Base-by-base conservation (phyloP, 2,113 vertebrate species). In the Dipodomys stephensi region DNA sequence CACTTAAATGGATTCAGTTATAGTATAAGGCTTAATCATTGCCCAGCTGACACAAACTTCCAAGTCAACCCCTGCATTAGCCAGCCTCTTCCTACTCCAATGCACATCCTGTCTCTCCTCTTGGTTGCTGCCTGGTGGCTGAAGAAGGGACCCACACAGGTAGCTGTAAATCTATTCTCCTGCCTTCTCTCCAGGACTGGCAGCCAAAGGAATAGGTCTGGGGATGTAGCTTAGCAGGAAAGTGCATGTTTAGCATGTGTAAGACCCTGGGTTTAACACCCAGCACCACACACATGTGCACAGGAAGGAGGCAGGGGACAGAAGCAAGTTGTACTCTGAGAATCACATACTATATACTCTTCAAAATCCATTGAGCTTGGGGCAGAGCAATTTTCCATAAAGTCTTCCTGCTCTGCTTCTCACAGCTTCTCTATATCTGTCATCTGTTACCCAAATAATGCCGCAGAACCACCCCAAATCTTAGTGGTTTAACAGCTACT, bases 11-110 rank as follows among this genome's bases (percentile, higher is more conserved):
- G 32, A 64, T 83, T 78, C 78, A 39, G 44, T 62, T 76, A 32
- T 0, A 44, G 65, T 76, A 32, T 0, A 72, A n/a, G 73, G 32
- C 9, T 0, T 0, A 19, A 32, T 46, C 0, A 0, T 65, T 96
- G 65, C 87, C 8, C 18, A 6, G 32, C 73, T 76, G 72, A 23
- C 67, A 68, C 65, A 39, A 0, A 0, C 62, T 13, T n/a, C 44
- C 46, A 72, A 68, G 64, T 13, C 87, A 53, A 16, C 35, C 79
- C 72, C 15, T 27, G 76, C 0, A 0, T 68, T 28, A 76, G 73
- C 76, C 28, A 8, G 71, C 32, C 64, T 76, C 82, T 82, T 67
- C 67, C 76, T 4, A 44, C 67, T 77, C 19, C 1, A 7, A 57
- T 4, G 60, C 32, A 0, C 19, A 6, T 35, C 35, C 65, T 80